Base-by-base conservation (phyloP, 1,140 invertebrate genomes). In the Heliconius melpomene region DNA sequence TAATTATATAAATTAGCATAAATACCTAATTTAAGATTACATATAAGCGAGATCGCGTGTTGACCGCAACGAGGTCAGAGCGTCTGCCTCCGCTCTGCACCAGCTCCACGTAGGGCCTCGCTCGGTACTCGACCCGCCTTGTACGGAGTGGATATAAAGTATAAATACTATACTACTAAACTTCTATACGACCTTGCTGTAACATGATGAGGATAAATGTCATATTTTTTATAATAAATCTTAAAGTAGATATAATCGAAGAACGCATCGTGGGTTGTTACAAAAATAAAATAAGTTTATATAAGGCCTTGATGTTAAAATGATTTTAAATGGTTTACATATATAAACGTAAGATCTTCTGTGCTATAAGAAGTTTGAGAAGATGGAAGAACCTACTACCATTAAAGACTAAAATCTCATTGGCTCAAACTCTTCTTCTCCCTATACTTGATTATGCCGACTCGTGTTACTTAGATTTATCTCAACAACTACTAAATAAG, bases 121-220 rank as follows among this genome's bases (percentile, higher is more conserved):
- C 40, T 16, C 40, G 40, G 40, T 46, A 13, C 40, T 46, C 40
- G 40, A 16, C 40, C 40, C 40, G 40, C 40, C 40, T 46, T 16
- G 40, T 46, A 46, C 40, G 3, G 13, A 46, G 40, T 46, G 40
- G 13, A 13, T 40, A 40, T 40, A 46, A 16, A 16, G 40, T 46
- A 46, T 46, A 46, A 46, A 46, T 46, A 46, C 40, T 46, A 36
- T 36, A 36, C 32, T 36, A 36, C 3, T 46, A 16, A 20, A 52
- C 50, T 52, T 52, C 16, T 8, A 52, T 52, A 52, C 60, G 26
- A 66, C 60, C 60, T 66, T 16, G 60, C 26, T 57, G 50, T 57
- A n/a, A 23, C n/a, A 66, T 66, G 60, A 66, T 66, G 60, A 66
- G 60, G 60, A 66, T 66, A 66, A 66, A 66, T 66, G 23, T 66